Base-by-base conservation (phyloP, 64 coral and sea anemone species). In the Dendronephthya gigantea region DNA sequence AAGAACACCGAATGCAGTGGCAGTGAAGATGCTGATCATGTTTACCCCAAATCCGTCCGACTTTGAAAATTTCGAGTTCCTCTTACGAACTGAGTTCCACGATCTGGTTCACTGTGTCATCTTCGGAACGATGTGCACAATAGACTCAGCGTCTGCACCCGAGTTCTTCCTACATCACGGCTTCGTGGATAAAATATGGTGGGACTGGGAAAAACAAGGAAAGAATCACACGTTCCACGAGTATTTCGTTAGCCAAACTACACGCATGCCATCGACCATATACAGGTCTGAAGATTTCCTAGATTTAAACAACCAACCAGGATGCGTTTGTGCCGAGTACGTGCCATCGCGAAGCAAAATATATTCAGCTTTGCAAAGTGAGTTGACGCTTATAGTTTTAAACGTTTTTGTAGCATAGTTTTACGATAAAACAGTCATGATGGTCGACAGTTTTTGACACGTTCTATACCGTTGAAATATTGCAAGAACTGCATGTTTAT, bases 131-230 rank as follows among this genome's bases (percentile, higher is more conserved):
- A 90, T 90, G 88, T 90, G 88, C 4, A 51, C 82, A 33, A 58
- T 75, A 13, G 65, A 90, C 39, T 84, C 88, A 28, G 88, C 88
- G 4, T 30, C 23, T n/a, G 83, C 88, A 2, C 88, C 88, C 2
- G 88, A 90, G 40, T 90, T 90, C 38, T 62, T 83, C 22, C 30
- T 90, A 12, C 88, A 90, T 70, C 88, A 90, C 49, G 29, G 55
- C 43, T 84, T 90, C 22, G 8, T 90, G 1, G 88, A 90, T 39
- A 90, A 91, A 2, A 38, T 35, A 41, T 81, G 74, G 74, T 10
- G 25, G 29, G 33, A 41, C 15, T 81, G 74, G 74, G 16, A 81
- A 33, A 62, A 22, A 62, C 19, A 17, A 7, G 25, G 55, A 15
- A 62, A 22, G 19, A 27, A 19, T 19, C 10, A 62, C 17, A 62